Conservation (phyloP, 2,113 vertebrate species). For the Nanorana parkeri region DNA sequence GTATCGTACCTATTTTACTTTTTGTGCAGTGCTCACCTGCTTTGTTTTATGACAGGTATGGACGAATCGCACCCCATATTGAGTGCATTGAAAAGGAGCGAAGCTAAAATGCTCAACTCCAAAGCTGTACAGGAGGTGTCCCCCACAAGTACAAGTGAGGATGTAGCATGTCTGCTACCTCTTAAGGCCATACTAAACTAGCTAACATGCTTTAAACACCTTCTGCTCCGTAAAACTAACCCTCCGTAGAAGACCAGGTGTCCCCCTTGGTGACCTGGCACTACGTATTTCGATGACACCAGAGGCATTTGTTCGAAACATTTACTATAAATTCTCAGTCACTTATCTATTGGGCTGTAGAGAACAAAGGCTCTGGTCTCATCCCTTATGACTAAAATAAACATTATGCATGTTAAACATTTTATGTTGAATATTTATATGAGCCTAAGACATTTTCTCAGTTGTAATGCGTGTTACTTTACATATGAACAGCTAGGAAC, state of each 20-base stretch:
- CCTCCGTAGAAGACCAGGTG: constrained; percentile 48
- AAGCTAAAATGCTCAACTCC: constrained; percentile 79
- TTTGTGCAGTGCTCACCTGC: constrained; percentile 74
- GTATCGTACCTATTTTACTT: not conserved
- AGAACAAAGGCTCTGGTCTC: constrained; percentile 19
- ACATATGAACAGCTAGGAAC: too few species aligned
- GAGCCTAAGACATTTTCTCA: constrained; percentile 38
- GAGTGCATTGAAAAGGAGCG: constrained; percentile 76
- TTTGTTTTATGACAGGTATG: constrained; percentile 82
- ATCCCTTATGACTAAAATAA: not conserved
- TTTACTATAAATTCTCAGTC: not conserved
- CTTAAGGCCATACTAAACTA: constrained; percentile 58
- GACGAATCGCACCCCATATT: constrained; percentile 74
- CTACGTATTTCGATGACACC: constrained; percentile 25
- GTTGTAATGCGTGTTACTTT: not conserved
- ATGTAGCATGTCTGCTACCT: constrained; percentile 66
- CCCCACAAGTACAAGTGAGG: constrained; percentile 84
- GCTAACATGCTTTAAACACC: constrained; percentile 51
- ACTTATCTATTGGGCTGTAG: not conserved
- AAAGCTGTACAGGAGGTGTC: constrained; percentile 88
- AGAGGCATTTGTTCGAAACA: not conserved
- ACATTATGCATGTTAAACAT: constrained; percentile 4
- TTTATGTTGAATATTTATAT: not conserved
- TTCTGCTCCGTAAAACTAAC: constrained; percentile 55
- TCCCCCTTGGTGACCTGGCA: not conserved